phyloP scores from a whole-genome alignment of 30 jellyfish, hydroid and myxozoan genomes.

The Phacellophora camtschatica region DNA sequence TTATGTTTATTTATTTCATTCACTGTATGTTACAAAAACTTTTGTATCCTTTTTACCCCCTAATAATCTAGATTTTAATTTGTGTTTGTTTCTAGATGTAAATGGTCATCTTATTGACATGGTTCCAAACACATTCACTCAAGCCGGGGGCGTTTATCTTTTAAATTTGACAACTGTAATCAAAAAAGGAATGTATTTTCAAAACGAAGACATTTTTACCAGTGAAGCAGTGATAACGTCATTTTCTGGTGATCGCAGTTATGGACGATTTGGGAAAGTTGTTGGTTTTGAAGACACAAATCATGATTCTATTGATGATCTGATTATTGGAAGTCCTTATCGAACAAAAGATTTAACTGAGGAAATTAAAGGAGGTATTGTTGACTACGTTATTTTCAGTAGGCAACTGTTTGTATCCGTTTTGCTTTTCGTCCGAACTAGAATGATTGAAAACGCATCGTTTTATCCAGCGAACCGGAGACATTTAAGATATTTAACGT shows the following conservation, averaged over 20 bases:
- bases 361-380: slow-evolving; percentile 75
- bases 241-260: slow-evolving; percentile 69
- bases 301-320: slow-evolving; percentile 32
- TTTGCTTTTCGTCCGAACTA: no score
- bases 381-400: no score
- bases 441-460: no score
- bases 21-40: no score
- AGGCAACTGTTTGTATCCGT: no score
- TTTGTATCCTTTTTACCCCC: no score
- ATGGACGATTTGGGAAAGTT: slow-evolving; percentile 56
- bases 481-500: no score
- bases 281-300: slow-evolving; percentile 17
- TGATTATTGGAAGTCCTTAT: slow-evolving; percentile 57
- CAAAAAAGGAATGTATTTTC: background rate
- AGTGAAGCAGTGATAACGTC: slow-evolving; percentile 29
- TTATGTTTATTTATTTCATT: no score
- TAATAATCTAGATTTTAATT: background rate
- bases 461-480: no score
- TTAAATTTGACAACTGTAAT: slow-evolving; percentile 28
- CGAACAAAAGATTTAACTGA: slow-evolving; percentile 66
- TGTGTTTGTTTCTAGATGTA: slow-evolving; percentile 11
- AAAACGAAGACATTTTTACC: background rate
- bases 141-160: slow-evolving; percentile 67
- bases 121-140: slow-evolving; percentile 56
- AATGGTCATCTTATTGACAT: slow-evolving; percentile 65